Percentiles rank a stretch among this genome's conserved stretches.
These are phyloP conservation scores for Paramormyrops kingsleyae DNA, from an alignment of 2,113 vertebrate species.

Conservation along the genomic window DNA sequence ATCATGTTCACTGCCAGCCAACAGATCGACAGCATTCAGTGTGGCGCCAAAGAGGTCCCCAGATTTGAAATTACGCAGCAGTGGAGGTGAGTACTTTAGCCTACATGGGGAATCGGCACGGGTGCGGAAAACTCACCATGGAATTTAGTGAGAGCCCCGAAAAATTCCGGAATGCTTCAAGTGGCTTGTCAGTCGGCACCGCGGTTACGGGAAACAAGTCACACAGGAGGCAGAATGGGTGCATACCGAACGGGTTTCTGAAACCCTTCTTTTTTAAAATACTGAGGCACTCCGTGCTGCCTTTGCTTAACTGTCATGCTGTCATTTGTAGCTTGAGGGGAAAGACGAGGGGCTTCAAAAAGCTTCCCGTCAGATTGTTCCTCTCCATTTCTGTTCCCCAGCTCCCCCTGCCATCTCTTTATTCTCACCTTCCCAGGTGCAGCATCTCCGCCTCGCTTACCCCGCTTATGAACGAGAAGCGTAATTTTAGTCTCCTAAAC, in stretches of 20 bases:
- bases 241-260: not conserved
- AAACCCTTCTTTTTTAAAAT: slow-evolving; percentile 7
- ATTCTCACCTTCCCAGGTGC: slow-evolving; percentile 9
- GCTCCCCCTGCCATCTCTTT: not conserved
- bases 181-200: not conserved
- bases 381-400: not conserved
- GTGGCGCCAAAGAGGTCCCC: not conserved
- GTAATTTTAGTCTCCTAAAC: not conserved
- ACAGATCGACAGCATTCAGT: not conserved
- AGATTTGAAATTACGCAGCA: not conserved
- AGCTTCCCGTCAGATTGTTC: slow-evolving; percentile 12
- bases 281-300: not conserved
- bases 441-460: slow-evolving; percentile 7
- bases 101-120: not conserved
- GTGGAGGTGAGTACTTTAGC: not conserved
- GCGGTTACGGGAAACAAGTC: not conserved
- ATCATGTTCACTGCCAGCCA: slow-evolving; percentile 1
- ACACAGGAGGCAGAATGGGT: not conserved
- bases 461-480: not conserved
- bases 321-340: slow-evolving; percentile 20
- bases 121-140: not conserved
- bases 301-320: slow-evolving; percentile 20
- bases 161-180: not conserved
- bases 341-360: slow-evolving; percentile 19
- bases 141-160: not conserved